Evolutionary conservation across 2,797 vertebrate genomes (phyloP), one percentile per base, ranked within the genome.

Genomic region (Clarias fuscus): DNA sequence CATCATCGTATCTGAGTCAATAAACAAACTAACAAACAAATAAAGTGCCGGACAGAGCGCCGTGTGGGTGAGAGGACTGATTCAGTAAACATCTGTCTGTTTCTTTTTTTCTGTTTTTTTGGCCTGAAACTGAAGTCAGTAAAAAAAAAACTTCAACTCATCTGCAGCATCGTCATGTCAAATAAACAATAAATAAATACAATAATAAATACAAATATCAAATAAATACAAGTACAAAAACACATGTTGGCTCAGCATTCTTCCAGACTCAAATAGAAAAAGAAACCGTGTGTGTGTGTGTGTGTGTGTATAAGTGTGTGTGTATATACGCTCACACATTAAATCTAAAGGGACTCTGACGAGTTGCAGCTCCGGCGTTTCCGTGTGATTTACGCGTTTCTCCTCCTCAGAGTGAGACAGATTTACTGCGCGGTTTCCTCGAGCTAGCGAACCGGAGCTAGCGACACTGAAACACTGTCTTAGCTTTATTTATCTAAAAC

Each of bases 381-480:
- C 71, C 7, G 40, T 53, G 7, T 75, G 72, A 75, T 48, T 14
- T 8, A 11, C 22, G 7, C 15, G 0, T 33, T 33, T 33, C 2
- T 68, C 27, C 6, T 37, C 17, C 65, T 70, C 67, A 67, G 78
- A 76, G 24, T 43, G 56, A 68, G 56, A 68, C 77, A 72, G 10
- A 24, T 72, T 72, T 62, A 33, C 53, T 71, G 79, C 75, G 30
- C 48, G 48, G 84, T 65, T 84, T 84, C 64, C 67, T 84, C 78
- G 43, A 72, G 82, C 64, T 82, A 72, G 37, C 64, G 79, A 27
- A 80, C 71, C 82, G 86, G 88, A 88, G 89, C 88, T 88, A 90
- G 88, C 67, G 85, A 81, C 65, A 85, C 20, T 67, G 59, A 84
- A 89, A 89, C 83, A 85, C 83, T 59, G 85, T 62, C 58, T 78